Conservation (phyloP, 2,888 invertebrate genomes). For the Saturnia japonica region DNA sequence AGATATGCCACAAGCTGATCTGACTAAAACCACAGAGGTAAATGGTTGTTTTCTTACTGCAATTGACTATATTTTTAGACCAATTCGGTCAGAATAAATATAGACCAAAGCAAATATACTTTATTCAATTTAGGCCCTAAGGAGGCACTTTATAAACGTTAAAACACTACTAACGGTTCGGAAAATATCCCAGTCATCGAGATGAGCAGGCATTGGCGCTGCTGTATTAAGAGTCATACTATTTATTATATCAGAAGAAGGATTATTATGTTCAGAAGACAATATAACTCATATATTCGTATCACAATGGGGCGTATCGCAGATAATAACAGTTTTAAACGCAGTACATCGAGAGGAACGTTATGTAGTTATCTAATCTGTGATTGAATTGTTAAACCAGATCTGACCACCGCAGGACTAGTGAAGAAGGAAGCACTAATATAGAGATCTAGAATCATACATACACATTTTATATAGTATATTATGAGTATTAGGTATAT, state of each 20-base stretch:
- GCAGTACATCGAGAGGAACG: neutral
- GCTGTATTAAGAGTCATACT: too few species aligned
- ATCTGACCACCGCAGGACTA: neutral
- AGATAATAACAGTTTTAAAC: conserved; percentile 2
- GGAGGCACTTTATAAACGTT: too few species aligned
- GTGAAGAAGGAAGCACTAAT: conserved; percentile 3
- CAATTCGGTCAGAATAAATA: neutral
- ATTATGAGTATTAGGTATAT: too few species aligned
- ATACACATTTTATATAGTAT: too few species aligned
- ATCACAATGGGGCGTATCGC: neutral
- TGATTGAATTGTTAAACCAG: neutral
- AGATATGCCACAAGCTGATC: neutral
- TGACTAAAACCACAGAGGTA: neutral
- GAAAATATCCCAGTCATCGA: too few species aligned
- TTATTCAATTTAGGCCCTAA: too few species aligned
- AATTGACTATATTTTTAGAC: neutral
- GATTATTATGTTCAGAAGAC: too few species aligned
- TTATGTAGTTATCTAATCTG: neutral
- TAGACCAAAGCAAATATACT: too few species aligned
- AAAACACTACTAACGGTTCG: too few species aligned
- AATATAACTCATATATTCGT: too few species aligned
- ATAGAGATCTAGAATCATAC: neutral
- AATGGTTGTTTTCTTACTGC: neutral
- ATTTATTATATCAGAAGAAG: neutral
- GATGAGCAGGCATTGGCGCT: too few species aligned